A percentile compares a stretch with the other conserved stretches of the same genome.
phyloP scores from a whole-genome alignment of 2,113 vertebrate species.

The Microcebus lehilahytsara region DNA sequence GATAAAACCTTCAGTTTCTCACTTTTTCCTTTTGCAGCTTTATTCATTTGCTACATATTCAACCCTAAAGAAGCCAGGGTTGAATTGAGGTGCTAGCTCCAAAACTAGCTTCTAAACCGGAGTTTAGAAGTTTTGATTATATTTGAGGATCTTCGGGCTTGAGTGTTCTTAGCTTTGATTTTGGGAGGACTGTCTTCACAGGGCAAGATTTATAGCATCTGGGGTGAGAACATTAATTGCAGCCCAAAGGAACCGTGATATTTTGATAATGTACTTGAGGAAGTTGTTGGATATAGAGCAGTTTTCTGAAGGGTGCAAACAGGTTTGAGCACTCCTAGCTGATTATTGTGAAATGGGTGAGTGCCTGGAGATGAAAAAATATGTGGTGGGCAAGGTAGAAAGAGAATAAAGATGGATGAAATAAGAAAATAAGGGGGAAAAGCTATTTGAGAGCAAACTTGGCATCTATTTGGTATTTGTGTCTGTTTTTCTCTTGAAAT shows the following conservation, averaged over 20 bases:
- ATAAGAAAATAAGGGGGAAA: background rate
- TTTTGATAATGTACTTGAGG: conserved; percentile 39
- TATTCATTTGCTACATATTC: conserved; percentile 1
- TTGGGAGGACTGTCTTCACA: background rate
- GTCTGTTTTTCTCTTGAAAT: conserved; percentile 73
- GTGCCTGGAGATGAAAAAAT: background rate
- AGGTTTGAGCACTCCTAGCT: background rate
- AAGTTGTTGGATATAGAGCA: background rate
- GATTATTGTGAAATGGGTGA: background rate
- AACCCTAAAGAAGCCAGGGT: background rate
- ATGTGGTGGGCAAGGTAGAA: background rate
- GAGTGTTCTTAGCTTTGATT: conserved; percentile 42
- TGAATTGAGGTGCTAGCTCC: conserved; percentile 22
- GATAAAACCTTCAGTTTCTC: background rate
- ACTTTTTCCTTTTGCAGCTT: background rate
- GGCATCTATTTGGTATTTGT: conserved; percentile 66
- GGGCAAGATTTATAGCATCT: background rate
- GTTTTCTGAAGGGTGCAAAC: background rate
- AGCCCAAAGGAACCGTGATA: background rate
- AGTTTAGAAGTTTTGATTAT: conserved; percentile 40
- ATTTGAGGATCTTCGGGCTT: background rate
- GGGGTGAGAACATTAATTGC: background rate
- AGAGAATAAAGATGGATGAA: background rate
- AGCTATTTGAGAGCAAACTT: conserved; percentile 48
- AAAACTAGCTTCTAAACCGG: background rate